Percentiles rank a stretch among this genome's conserved stretches.
Evolutionary conservation across 2,888 invertebrate genomes (phyloP).

Genomic region (Chalcosyrphus nemorum): DNA sequence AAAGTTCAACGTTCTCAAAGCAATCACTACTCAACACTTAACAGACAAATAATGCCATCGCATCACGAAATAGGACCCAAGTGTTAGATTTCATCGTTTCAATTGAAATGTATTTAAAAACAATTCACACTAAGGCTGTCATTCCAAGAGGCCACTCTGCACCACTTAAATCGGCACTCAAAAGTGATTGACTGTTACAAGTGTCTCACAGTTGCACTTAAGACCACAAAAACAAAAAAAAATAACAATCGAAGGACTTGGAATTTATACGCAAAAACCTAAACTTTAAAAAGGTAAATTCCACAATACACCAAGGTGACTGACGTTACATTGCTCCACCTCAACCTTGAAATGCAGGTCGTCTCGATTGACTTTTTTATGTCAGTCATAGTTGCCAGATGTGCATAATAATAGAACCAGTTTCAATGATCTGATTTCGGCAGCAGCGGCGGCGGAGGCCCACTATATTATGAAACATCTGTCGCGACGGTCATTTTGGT

Average conservation of each 20-base stretch:
- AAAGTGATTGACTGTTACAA: background rate
- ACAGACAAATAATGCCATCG: conserved; percentile 8
- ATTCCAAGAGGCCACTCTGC: background rate
- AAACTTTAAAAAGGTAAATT: background rate
- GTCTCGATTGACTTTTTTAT: background rate
- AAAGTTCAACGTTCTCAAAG: background rate
- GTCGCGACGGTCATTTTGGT: conserved; percentile 2
- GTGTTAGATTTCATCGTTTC: background rate
- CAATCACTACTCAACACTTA: conserved; percentile 5
- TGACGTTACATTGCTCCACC: conserved; percentile 3
- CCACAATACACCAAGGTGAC: conserved; percentile 13
- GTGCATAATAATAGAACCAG: conserved; percentile 41
- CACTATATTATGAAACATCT: conserved; percentile 35
- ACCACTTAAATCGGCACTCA: background rate
- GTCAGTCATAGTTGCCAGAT: conserved; percentile 26
- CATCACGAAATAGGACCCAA: background rate
- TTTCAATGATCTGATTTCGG: conserved; percentile 20
- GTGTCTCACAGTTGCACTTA: background rate
- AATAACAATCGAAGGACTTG: conserved; percentile 7
- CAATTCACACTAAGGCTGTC: conserved; percentile 13
- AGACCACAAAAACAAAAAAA: background rate
- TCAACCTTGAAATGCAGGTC: conserved; percentile 26
- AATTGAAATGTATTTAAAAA: conserved; percentile 10
- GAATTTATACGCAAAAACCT: background rate
- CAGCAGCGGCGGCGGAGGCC: background rate